Evolutionary conservation across 1,140 invertebrate species (phyloP).

Genomic region (Tetramorium simillimum): DNA sequence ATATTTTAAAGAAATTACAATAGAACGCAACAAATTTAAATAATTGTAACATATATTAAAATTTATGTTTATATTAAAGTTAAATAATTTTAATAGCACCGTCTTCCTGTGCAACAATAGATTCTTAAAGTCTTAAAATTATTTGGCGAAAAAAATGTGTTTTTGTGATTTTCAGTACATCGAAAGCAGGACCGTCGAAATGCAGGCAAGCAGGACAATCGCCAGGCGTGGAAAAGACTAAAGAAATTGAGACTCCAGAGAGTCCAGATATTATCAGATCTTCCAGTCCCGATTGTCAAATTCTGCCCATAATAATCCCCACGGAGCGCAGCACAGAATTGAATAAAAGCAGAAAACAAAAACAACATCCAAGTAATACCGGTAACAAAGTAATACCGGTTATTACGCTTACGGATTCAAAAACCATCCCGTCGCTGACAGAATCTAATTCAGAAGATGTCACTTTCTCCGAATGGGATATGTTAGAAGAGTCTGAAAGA

Average conservation of each 20-base stretch:
- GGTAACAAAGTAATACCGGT: slow-evolving; percentile 71
- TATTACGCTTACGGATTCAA: slow-evolving; percentile 72
- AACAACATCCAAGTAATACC: slow-evolving; percentile 65
- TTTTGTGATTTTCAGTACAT: slow-evolving; percentile 49
- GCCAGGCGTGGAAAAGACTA: background rate
- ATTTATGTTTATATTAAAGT: background rate
- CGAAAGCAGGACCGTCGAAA: background rate
- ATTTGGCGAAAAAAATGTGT: background rate
- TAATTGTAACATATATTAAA: background rate
- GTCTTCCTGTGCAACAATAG: background rate
- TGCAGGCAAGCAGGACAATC: background rate
- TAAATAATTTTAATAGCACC: background rate
- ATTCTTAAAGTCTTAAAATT: slow-evolving; percentile 9
- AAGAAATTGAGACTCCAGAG: slow-evolving; percentile 78
- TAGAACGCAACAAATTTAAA: background rate
- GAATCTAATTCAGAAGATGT: slow-evolving; percentile 40
- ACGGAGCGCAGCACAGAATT: slow-evolving; percentile 77
- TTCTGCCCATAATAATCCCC: slow-evolving; percentile 81
- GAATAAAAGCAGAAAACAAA: slow-evolving; percentile 22
- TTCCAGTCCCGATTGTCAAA: slow-evolving; percentile 73
- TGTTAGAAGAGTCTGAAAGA: slow-evolving; percentile 70
- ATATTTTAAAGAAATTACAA: background rate
- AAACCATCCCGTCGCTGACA: background rate
- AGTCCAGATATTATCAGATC: slow-evolving; percentile 82
- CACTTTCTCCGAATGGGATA: slow-evolving; percentile 67